Conservation (phyloP, 2,113 vertebrate species). For the Tapirus terrestris region DNA sequence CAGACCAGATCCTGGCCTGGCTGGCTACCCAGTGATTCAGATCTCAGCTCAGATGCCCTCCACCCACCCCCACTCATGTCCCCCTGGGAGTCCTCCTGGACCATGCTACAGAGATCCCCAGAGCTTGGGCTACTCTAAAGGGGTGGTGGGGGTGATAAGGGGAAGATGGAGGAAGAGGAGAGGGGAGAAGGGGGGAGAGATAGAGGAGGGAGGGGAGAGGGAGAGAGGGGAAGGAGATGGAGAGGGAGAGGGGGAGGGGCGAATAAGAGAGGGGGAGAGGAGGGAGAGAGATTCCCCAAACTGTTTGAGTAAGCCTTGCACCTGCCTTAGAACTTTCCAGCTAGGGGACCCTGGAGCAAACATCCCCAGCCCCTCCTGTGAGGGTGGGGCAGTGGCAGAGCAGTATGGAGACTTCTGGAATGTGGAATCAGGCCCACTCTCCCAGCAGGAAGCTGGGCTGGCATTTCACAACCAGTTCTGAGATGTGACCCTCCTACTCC, state of each 20-base stretch:
- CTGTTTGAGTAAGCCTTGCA: too few relatives aligned
- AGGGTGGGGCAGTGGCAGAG: accelerated
- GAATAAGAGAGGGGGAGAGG: too few relatives aligned
- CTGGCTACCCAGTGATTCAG: neutral
- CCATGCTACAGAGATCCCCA: neutral
- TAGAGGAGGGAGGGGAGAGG: accelerated
- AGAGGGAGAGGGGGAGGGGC: too few relatives aligned
- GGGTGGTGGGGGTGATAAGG: neutral
- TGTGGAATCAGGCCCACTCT: neutral
- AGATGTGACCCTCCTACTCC: accelerated
- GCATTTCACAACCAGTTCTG: neutral
- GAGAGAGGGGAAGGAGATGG: too few relatives aligned
- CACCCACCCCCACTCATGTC: accelerated
- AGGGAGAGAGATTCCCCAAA: neutral
- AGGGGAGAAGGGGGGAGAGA: neutral
- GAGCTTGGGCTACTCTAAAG: neutral
- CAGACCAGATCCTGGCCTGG: neutral
- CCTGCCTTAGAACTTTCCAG: neutral
- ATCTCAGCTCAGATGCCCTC: neutral
- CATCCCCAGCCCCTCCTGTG: accelerated
- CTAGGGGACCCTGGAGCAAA: neutral
- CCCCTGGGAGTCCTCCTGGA: neutral
- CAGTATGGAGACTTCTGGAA: neutral
- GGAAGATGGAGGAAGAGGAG: too few relatives aligned
- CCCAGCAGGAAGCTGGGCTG: neutral